These are phyloP conservation scores for Scrobipalpa atriplicella DNA, from an alignment of 2,888 invertebrate genomes.

Conservation along the genomic window DNA sequence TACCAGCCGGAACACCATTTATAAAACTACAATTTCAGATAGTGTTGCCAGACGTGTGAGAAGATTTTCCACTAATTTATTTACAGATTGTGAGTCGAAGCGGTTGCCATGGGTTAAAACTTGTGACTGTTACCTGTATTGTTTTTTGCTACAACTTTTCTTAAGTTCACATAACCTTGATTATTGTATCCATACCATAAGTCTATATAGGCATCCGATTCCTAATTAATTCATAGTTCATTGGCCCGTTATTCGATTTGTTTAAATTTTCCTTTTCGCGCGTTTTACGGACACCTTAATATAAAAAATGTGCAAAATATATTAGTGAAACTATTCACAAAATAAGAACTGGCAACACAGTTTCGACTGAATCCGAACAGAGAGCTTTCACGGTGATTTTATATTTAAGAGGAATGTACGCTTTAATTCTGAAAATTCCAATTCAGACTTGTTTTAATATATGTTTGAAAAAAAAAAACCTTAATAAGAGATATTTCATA, in stretches of 20 bases:
- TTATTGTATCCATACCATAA: too few relatives aligned
- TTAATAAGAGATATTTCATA: too few relatives aligned
- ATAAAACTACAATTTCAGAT: conserved; percentile 3
- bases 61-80: not conserved
- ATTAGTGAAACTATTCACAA: too few relatives aligned
- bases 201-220: too few relatives aligned
- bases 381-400: conserved; percentile 15
- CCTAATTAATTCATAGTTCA: too few relatives aligned
- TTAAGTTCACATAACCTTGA: too few relatives aligned
- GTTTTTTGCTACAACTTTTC: too few relatives aligned
- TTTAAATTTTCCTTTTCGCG: not conserved
- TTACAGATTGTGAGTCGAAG: too few relatives aligned
- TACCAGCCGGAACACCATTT: not conserved
- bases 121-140: too few relatives aligned
- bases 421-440: conserved; percentile 8
- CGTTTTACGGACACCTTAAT: too few relatives aligned
- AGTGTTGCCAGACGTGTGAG: not conserved
- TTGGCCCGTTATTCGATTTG: not conserved
- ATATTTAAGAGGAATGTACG: conserved; percentile 15
- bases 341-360: not conserved
- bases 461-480: not conserved
- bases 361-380: not conserved
- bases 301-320: too few relatives aligned
- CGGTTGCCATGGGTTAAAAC: too few relatives aligned
- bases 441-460: not conserved